Conservation (phyloP, 2,888 invertebrate species). For the Onchidella celtica region DNA sequence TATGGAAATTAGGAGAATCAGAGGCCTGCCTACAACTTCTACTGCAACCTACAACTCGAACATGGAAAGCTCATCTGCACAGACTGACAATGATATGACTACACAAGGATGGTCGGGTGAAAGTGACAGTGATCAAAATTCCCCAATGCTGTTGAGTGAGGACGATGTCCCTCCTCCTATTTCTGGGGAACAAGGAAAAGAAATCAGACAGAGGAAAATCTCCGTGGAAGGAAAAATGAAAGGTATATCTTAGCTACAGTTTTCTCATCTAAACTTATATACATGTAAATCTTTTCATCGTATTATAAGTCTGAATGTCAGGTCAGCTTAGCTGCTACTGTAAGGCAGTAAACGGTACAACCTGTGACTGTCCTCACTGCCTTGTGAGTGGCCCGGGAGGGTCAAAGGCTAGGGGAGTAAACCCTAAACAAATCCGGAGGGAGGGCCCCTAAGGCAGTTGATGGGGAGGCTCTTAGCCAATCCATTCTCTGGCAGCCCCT, state of each 20-base stretch:
- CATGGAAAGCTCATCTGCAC: background rate
- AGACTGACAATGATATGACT: slow-evolving; percentile 6
- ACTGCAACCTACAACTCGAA: background rate
- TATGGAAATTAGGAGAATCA: slow-evolving; percentile 19
- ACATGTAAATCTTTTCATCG: too few species aligned
- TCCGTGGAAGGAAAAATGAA: slow-evolving; percentile 65
- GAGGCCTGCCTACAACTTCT: background rate
- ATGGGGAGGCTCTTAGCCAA: too few species aligned
- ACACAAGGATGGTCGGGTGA: background rate
- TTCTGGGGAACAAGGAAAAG: slow-evolving; percentile 50
- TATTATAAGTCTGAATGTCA: too few species aligned
- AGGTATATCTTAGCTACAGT: slow-evolving; percentile 50
- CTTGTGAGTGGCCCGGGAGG: too few species aligned
- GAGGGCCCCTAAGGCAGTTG: too few species aligned
- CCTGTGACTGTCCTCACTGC: too few species aligned
- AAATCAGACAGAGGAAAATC: slow-evolving; percentile 55
- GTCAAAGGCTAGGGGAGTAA: too few species aligned
- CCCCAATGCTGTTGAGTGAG: background rate
- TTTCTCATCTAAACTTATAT: too few species aligned
- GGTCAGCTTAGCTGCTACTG: too few species aligned
- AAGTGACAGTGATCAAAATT: background rate
- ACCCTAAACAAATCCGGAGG: too few species aligned
- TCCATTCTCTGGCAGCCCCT: too few species aligned
- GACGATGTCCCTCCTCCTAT: slow-evolving; percentile 31
- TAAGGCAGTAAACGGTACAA: too few species aligned